Percentiles rank a stretch among this genome's conserved stretches.
phyloP scores from a whole-genome alignment of 2,113 vertebrate species.

The Caranx ignobilis region DNA sequence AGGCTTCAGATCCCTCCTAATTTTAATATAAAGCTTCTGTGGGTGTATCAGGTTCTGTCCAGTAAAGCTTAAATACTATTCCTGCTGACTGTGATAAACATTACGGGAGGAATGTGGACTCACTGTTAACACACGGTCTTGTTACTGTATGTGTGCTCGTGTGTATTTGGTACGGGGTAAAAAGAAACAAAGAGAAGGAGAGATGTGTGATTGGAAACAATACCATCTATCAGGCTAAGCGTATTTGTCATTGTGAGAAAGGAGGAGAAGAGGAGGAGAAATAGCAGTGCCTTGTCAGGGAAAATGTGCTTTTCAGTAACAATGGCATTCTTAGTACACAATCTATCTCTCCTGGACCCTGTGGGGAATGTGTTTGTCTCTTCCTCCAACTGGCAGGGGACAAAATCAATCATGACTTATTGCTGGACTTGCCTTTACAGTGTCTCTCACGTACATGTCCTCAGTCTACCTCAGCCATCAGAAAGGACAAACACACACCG shows the following conservation, averaged over 20 bases:
- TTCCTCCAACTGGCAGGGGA: constrained; percentile 72
- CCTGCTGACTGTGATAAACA: constrained; percentile 44
- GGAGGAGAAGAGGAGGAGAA: constrained; percentile 65
- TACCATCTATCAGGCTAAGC: constrained; percentile 68
- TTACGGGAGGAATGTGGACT: not conserved
- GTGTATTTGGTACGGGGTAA: constrained; percentile 31
- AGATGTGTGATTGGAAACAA: constrained; percentile 71
- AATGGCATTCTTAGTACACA: constrained; percentile 70
- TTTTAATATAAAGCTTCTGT: constrained; percentile 35
- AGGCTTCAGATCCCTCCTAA: not conserved
- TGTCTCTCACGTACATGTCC: constrained; percentile 71
- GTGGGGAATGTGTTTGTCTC: constrained; percentile 72
- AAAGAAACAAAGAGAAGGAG: constrained; percentile 43
- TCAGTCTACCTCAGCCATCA: constrained; percentile 60
- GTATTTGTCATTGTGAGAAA: constrained; percentile 68
- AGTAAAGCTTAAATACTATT: constrained; percentile 19
- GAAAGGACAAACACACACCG: constrained; percentile 57
- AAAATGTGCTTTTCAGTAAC: constrained; percentile 79
- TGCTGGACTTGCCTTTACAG: constrained; percentile 75
- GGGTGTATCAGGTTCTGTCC: constrained; percentile 30
- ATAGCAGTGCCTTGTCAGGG: constrained; percentile 69
- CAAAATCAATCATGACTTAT: constrained; percentile 81
- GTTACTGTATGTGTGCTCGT: constrained; percentile 32
- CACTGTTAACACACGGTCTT: not conserved
- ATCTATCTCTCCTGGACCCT: constrained; percentile 70